These are phyloP conservation scores for Cavia aperea DNA, from an alignment of 2,113 vertebrate genomes.

Conservation along the genomic window DNA sequence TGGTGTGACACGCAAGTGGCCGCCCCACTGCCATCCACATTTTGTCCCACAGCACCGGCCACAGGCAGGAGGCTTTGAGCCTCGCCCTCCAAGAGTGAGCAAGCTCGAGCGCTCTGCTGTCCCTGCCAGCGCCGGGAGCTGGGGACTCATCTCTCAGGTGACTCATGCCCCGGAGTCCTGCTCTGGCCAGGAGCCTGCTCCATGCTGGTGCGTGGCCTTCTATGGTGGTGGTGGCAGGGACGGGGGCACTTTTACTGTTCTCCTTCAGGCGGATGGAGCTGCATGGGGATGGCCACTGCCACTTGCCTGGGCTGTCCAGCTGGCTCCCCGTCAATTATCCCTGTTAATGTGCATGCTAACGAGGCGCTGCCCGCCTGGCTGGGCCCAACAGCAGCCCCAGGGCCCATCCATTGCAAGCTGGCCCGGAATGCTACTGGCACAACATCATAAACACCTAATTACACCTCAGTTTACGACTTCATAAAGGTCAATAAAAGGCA, in stretches of 20 bases:
- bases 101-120: neutral
- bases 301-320: conserved; percentile 64
- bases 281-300: conserved; percentile 50
- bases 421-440: conserved; percentile 57
- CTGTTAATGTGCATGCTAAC: conserved; percentile 68
- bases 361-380: conserved; percentile 51
- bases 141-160: accelerated
- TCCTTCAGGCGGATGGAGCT: conserved; percentile 58
- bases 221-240: neutral
- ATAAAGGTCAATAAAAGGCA: conserved; percentile 56
- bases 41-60: accelerated
- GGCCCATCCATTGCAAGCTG: accelerated
- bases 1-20: neutral
- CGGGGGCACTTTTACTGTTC: conserved; percentile 17
- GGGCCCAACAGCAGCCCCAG: neutral
- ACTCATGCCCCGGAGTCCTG: neutral
- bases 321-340: conserved; percentile 69
- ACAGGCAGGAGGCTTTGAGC: accelerated
- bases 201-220: conserved; percentile 25
- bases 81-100: no score
- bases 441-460: conserved; percentile 57
- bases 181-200: conserved; percentile 33
- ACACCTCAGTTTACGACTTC: conserved; percentile 36
- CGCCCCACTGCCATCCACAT: no score
- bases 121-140: conserved; percentile 23